Evolutionary conservation across 2,113 vertebrate genomes (phyloP).

Genomic region (Heterotilapia buettikoferi): DNA sequence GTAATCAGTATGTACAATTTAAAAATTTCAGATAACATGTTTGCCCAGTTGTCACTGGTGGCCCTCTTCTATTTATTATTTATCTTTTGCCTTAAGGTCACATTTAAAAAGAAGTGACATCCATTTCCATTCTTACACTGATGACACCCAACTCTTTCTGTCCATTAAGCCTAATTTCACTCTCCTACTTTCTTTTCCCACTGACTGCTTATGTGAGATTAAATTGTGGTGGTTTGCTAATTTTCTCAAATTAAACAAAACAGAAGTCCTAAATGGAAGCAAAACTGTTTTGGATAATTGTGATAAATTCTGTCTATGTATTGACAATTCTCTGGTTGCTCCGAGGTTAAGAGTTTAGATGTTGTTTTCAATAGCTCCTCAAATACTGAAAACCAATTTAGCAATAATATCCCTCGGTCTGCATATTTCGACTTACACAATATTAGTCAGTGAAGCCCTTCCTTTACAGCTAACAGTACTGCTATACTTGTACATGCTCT

Average conservation of each 20-base stretch:
- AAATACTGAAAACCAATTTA: neutral
- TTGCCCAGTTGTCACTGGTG: neutral
- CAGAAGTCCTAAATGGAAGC: neutral
- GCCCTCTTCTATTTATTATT: neutral
- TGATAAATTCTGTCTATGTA: neutral
- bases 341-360: neutral
- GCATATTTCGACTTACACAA: neutral
- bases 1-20: neutral
- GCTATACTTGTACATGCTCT: fast-evolving
- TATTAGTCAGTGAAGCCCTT: neutral
- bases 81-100: neutral
- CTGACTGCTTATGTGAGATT: neutral
- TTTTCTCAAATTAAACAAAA: neutral
- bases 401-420: neutral
- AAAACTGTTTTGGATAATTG: fast-evolving
- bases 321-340: neutral
- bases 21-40: fast-evolving
- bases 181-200: fast-evolving
- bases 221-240: neutral
- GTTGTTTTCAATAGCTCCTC: fast-evolving
- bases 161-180: neutral
- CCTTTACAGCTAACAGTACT: neutral
- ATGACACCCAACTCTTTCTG: neutral
- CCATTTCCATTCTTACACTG: neutral
- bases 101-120: neutral